Base-by-base conservation (phyloP, 2,888 invertebrate genomes). In the Amblyjoppa proteus region DNA sequence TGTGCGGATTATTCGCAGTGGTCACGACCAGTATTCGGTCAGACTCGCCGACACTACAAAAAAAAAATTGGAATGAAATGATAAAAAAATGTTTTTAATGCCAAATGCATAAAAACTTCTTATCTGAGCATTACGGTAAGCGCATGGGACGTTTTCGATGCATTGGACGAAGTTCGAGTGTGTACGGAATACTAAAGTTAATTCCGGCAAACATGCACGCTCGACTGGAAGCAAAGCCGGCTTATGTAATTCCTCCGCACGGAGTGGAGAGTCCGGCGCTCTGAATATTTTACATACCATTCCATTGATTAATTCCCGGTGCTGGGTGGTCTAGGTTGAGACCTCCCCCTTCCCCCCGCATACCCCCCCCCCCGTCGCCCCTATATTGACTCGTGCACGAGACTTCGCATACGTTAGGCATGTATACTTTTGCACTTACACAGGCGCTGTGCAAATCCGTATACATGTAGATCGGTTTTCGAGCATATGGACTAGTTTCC, bases 241-340 rank as follows among this genome's bases (percentile, higher is more conserved):
- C 41, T 31, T 71, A 74, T 77, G 34, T 53, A 45, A 74, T 73
- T 61, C 49, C 61, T 49, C 34, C 53, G 77, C 51, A 11, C 41
- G 28, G 49, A 20, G 31, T 20, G 56, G 68, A n/a, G 68, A 45
- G 68, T 20, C 64, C 20, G 16, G 53, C 64, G 45, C 64, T 69
- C 75, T 85, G 85, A 85, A 85, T 85, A 85, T 85, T 85, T 85
- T 77, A 85, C 77, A 85, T 51, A 74, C 76, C 76, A 81, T 85
- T 85, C 73, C 61, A 85, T 85, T 83, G 85, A 85, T 85, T 85
- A 73, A 73, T 76, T 77, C 79, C 68, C 71, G 41, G 68, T 45
- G 20, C 51, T 34, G 7, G 41, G 61, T 64, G 64, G 49, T 49
- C 58, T 68, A 68, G 74, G 75, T 66, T 85, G 58, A 83, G 45